A percentile compares a stretch with the other conserved stretches of the same genome.
These are phyloP conservation scores for Danio rerio DNA, from an alignment of 2,113 vertebrate species.

Conservation along the genomic window DNA sequence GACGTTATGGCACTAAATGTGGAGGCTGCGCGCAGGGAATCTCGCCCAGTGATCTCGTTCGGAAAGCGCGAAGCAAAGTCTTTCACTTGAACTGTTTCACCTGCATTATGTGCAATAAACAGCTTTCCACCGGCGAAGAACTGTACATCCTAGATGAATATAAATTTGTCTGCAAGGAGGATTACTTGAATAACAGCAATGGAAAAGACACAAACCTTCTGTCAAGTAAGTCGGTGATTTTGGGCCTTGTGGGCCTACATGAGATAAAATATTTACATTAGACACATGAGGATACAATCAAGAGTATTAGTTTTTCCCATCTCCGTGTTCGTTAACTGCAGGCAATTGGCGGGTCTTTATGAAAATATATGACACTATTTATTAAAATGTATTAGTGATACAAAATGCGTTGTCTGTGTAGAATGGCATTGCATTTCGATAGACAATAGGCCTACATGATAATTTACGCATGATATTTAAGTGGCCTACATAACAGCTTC, in stretches of 20 bases:
- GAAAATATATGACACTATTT: too few relatives aligned
- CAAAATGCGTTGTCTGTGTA: background rate
- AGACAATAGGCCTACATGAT: too few relatives aligned
- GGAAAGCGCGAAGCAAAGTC: constrained; percentile 95
- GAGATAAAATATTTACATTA: background rate
- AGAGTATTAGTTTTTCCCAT: background rate
- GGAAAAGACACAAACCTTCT: constrained; percentile 93
- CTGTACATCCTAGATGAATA: constrained; percentile 97
- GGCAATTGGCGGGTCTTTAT: too few relatives aligned
- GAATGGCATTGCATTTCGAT: too few relatives aligned
- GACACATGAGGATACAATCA: background rate
- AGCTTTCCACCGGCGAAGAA: constrained; percentile 98
- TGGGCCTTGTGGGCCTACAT: background rate
- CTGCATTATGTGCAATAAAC: constrained; percentile 98
- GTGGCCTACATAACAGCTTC: too few relatives aligned
- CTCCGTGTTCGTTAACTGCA: too few relatives aligned
- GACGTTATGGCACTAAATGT: constrained; percentile 97
- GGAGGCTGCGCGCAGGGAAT: constrained; percentile 95
- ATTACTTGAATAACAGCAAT: constrained; percentile 91
- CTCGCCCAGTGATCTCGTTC: constrained; percentile 94
- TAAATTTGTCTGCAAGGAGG: constrained; percentile 98
- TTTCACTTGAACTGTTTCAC: constrained; percentile 99
- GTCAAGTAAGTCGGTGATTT: constrained; percentile 65
- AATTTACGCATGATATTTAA: too few relatives aligned
- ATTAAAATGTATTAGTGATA: background rate